Evolutionary conservation across 2,113 vertebrate genomes (phyloP), one percentile per base, ranked within the genome.

Genomic region (Rhabdomys dilectus): DNA sequence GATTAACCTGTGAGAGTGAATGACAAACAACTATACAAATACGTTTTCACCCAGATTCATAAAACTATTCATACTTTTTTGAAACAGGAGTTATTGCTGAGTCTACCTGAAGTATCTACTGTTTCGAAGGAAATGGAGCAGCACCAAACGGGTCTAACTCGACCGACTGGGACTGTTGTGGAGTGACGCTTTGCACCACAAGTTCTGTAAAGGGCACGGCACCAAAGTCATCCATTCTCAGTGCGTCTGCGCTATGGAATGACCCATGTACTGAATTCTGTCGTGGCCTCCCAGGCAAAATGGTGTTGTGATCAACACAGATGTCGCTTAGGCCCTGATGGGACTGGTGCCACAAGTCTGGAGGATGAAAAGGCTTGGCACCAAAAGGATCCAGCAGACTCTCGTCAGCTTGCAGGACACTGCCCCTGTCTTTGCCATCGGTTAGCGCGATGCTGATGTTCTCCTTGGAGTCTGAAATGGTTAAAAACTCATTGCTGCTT

Each of bases 111-210:
- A 98, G 92, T 64, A 86, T 98, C 99, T 98, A 99, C 97, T 99
- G 99, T 98, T 99, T 99, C 19, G 99, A 99, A 98, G 99, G 99
- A 97, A 99, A 99, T 0, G 99, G 99, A 73, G 99, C 99, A 0
- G 99, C 99, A 96, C 99, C 99, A n/a, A 99, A 99, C 4, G 99
- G 99, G 98, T 99, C 99, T 16, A 99, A 97, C 92, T 99, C 99
- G 5, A 98, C 97, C 0, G 98, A 34, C 72, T 98, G 99, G 39
- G 98, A 95, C 48, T 98, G 97, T 13, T 98, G 99, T 73, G 98
- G 97, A 11, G 97, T 93, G 0, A 98, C 91, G 0, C 98, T 96
- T 62, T 98, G 99, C 91, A 99, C 97, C 0, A 99, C 99, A 76
- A 99, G 97, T 98, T 99, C 99, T 9, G 99, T 99, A 97, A 99